Base-by-base conservation (phyloP, 2,797 vertebrate genomes). In the Pantherophis vulpinus region DNA sequence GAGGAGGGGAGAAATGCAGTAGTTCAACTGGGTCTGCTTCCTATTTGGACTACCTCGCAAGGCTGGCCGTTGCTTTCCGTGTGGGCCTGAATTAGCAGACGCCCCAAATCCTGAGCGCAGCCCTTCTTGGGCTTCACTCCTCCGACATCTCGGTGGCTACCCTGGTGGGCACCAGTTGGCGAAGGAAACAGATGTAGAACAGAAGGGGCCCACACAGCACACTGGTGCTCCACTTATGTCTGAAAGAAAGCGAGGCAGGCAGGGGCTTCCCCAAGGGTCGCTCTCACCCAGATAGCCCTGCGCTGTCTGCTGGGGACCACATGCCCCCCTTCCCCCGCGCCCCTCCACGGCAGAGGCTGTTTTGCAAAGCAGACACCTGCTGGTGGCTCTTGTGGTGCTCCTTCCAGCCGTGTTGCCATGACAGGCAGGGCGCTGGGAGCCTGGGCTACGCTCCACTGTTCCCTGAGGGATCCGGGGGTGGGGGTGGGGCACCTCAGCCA, bases 341-440 rank as follows among this genome's bases (percentile, higher is more conserved):
- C 56, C 56, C 16, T 58, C 56, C 2, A n/a, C 56, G 61, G n/a
- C 42, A 11, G 3, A 18, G 12, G 27, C 70, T 16, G 1, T 12
- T 66, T 27, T 6, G 5, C 87, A 0, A 4, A 55, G 89, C 66
- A 70, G 13, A 93, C 27, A 87, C 42, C 42, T 0, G 0, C 86
- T 91, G 90, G 87, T 92, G 90, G 87, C 93, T 70, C 92, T 91
- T 93, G 95, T 95, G 94, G 70, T 29, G 47, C 91, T 96, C 89
- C 59, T 95, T 95, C 96, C 95, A 93, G 90, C 95, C 27, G 3
- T 0, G 63, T 90, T 86, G 32, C 94, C 93, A 47, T 95, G 91
- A 91, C 42, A 12, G 92, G 92, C 3, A 9, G 88, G 86, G 37
- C 54, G 95, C 93, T 4, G 92, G 95, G 10, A 12, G 95, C 95